Base-by-base conservation (phyloP, 2,888 invertebrate genomes). In the Didymodactylos carnosus region DNA sequence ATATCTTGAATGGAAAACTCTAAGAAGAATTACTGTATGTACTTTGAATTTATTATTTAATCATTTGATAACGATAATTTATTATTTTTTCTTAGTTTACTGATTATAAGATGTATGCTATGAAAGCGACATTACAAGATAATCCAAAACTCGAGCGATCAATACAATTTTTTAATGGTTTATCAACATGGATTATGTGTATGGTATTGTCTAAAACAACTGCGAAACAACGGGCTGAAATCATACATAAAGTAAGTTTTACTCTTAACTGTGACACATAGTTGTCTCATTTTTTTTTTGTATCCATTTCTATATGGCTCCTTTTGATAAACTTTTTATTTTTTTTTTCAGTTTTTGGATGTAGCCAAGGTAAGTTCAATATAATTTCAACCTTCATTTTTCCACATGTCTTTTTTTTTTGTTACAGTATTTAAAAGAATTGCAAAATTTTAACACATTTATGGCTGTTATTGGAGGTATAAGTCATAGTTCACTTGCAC, bases 161-260 rank as follows among this genome's bases (percentile, higher is more conserved):
- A 49, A 86, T 87, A 40, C 83, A 85, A 19, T 79, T 87, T 70
- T 87, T 87, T 79, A 87, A 87, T 79, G 86, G 86, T 25, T 80
- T 87, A 46, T 86, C 86, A 10, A 86, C 86, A 79, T 87, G 87
- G 87, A 85, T 87, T 25, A 87, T 87, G 80, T 87, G 86, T 79
- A 87, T 87, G 85, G 86, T 87, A 71, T 83, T 87, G 11, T 84
- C 84, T 79, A 85, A 86, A 76, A 83, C 84, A 25, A 85, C 84
- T 29, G 86, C 87, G 6, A 84, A 84, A 76, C 85, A 87, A 78
- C 79, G 87, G 75, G 86, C 87, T 4, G 85, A 86, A 76, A 84
- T 86, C 76, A 85, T 87, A 71, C 83, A 83, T 73, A 87, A 87
- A 79, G n/a, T n/a, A n/a, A n/a, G n/a, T n/a, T n/a, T n/a, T n/a